These are phyloP conservation scores for Caenorhabditis inopinata DNA, from an alignment of 1,140 invertebrate genomes.

Conservation along the genomic window DNA sequence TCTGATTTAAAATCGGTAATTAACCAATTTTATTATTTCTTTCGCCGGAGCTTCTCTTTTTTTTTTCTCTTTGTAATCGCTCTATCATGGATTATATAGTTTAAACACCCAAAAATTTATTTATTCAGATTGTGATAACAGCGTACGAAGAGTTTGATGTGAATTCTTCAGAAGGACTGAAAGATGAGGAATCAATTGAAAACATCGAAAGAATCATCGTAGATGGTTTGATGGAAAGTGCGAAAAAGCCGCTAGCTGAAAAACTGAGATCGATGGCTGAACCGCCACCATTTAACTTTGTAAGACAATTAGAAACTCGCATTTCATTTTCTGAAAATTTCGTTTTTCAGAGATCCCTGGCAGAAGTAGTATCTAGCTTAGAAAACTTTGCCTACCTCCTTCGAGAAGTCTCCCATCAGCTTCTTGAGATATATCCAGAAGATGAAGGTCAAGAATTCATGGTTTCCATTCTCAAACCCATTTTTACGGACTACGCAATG, in stretches of 20 bases:
- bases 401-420: background rate
- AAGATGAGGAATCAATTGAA: background rate
- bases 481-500: background rate
- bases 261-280: background rate
- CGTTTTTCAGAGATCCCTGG: background rate
- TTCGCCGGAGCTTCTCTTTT: no score
- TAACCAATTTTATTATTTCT: no score
- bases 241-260: background rate
- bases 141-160: background rate
- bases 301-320: background rate
- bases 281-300: background rate
- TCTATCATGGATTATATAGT: no score
- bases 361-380: background rate
- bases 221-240: background rate
- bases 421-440: background rate
- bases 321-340: background rate
- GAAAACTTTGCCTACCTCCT: background rate
- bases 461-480: background rate
- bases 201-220: constrained; percentile 21
- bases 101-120: background rate
- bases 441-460: background rate
- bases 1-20: background rate
- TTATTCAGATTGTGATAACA: background rate
- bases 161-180: background rate
- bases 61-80: no score